A percentile compares a stretch with the other conserved stretches of the same genome.
These are phyloP conservation scores for Gandaritis pyraliata DNA, from an alignment of 2,888 invertebrate genomes.

Conservation along the genomic window DNA sequence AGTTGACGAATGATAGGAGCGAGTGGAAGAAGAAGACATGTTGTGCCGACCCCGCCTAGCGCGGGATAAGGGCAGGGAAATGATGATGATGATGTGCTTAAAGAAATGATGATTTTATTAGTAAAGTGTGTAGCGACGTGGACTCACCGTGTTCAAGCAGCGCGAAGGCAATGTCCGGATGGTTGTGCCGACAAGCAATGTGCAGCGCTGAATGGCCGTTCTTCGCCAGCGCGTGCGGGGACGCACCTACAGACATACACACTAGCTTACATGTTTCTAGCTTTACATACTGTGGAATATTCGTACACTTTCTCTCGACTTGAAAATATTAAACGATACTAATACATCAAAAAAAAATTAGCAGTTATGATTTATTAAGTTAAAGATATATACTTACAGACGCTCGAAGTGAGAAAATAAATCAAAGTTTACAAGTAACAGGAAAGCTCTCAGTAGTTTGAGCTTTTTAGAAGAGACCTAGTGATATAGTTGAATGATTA, in stretches of 20 bases:
- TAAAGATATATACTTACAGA: too few relatives aligned
- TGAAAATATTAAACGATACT: too few relatives aligned
- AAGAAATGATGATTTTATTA: background rate
- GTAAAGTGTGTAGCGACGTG: background rate
- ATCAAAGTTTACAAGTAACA: background rate
- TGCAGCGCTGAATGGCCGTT: conserved; percentile 99
- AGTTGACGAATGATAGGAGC: too few relatives aligned
- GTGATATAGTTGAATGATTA: background rate
- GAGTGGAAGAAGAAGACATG: too few relatives aligned
- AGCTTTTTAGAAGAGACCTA: background rate
- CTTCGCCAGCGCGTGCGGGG: conserved; percentile 96
- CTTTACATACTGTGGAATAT: conserved; percentile 5
- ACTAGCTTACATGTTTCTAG: conserved; percentile 45
- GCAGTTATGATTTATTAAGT: too few relatives aligned
- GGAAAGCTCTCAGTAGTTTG: background rate
- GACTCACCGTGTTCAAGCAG: conserved; percentile 92
- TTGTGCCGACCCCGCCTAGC: too few relatives aligned
- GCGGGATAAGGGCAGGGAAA: too few relatives aligned
- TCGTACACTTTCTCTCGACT: background rate
- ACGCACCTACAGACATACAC: conserved; percentile 84
- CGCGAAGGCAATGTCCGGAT: conserved; percentile 97
- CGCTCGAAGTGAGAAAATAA: background rate
- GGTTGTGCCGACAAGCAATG: conserved; percentile 99
- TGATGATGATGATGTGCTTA: background rate
- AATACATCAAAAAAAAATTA: too few relatives aligned